Conservation (phyloP, 1,140 invertebrate species). For the Tribolium castaneum region DNA sequence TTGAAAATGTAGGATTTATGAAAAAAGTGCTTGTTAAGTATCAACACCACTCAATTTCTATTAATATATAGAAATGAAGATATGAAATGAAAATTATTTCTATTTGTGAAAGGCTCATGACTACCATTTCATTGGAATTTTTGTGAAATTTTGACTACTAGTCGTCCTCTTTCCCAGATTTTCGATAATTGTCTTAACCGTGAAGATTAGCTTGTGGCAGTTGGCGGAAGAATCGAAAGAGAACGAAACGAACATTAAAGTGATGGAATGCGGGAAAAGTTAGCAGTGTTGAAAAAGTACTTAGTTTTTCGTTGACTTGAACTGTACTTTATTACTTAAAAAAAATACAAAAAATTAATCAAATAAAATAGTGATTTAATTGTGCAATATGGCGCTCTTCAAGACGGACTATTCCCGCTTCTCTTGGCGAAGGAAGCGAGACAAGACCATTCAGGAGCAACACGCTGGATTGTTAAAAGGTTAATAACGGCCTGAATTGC, state of each 20-base stretch:
- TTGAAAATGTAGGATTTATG: no score
- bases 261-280: conserved; percentile 5
- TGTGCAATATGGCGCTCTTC: conserved; percentile 17
- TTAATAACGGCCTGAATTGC: conserved; percentile 34
- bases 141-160: no score
- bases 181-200: conserved; percentile 30
- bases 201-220: conserved; percentile 11
- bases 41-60: no score
- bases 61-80: no score
- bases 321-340: conserved; percentile 28
- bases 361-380: conserved; percentile 1
- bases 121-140: neutral
- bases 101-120: neutral
- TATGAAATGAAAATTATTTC: no score
- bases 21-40: no score
- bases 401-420: conserved; percentile 15
- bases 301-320: conserved; percentile 27
- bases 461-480: conserved; percentile 47
- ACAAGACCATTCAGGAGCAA: conserved; percentile 45
- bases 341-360: neutral
- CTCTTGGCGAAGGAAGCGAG: conserved; percentile 1
- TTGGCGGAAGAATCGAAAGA: neutral
- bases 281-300: conserved; percentile 9
- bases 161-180: conserved; percentile 1
- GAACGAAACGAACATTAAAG: conserved; percentile 12